Percentiles rank a stretch among this genome's conserved stretches.
Evolutionary conservation across 2,888 invertebrate genomes (phyloP).

Genomic region (Miltochrista miniata): DNA sequence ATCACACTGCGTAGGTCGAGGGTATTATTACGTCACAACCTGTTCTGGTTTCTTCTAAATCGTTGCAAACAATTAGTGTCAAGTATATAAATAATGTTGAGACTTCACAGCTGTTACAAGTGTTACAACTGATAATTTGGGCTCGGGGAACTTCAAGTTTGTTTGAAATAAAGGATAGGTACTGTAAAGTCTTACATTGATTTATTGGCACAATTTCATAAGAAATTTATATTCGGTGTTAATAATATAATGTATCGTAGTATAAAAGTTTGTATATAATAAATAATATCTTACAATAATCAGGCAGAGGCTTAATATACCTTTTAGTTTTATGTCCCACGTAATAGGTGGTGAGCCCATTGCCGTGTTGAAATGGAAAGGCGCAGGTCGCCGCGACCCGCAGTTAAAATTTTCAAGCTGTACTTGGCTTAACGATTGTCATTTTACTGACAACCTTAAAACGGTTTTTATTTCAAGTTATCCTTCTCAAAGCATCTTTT

Average conservation of each 20-base stretch:
- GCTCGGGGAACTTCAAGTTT: slow-evolving; percentile 7
- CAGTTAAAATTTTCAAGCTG: too few relatives aligned
- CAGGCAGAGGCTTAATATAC: too few relatives aligned
- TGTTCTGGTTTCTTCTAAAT: slow-evolving; percentile 35
- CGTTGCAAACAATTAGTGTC: slow-evolving; percentile 24
- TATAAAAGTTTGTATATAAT: background rate
- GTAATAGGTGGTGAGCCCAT: too few relatives aligned
- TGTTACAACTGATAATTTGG: slow-evolving; percentile 7
- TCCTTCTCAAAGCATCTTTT: too few relatives aligned
- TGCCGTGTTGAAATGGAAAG: too few relatives aligned
- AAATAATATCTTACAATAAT: background rate
- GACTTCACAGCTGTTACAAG: slow-evolving; percentile 4
- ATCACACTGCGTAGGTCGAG: slow-evolving; percentile 37
- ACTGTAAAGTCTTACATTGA: background rate
- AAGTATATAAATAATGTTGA: slow-evolving; percentile 8
- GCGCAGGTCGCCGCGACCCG: too few relatives aligned
- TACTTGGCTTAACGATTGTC: too few relatives aligned
- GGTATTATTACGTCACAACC: slow-evolving; percentile 35
- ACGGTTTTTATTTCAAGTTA: too few relatives aligned
- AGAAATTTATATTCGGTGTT: background rate
- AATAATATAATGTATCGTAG: background rate
- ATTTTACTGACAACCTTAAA: too few relatives aligned
- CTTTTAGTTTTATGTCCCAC: too few relatives aligned
- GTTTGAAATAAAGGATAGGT: background rate
- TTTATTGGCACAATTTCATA: background rate